Evolutionary conservation across 2,113 vertebrate species (phyloP), one percentile per base, ranked within the genome.

Genomic region (Corythornis madagascariensis): DNA sequence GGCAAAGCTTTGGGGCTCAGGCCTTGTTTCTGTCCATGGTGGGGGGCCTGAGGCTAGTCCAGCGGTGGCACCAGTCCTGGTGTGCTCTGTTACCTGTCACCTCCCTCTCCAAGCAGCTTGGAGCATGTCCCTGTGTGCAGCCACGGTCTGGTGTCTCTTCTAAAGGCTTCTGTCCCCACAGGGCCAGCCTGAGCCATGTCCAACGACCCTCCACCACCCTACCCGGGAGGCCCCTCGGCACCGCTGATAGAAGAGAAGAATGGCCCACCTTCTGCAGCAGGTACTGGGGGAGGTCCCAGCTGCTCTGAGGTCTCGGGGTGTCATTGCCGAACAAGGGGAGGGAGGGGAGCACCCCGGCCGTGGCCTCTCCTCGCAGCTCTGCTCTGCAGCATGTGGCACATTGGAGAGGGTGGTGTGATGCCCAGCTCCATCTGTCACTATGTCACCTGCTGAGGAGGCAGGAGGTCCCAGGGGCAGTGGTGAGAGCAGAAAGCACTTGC

Each of bases 121-220:
- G 0, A 12, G n/a, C 0, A 2, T 13, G 48, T 52, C 48, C 31
- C 60, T 20, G 20, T 6, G 64, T 10, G 7, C 29, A 13, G 11
- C 43, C 47, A 7, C 6, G 9, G 33, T 63, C 63, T 50, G n/a
- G 26, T 2, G 3, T 26, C 19, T 22, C 31, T n/a, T 42, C 69
- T 56, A 1, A 77, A 59, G 25, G 45, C 3, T 22, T 19, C 64
- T 93, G 86, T 83, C 65, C 53, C 61, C 92, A 45, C 94, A 98
- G 95, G 92, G 82, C 82, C 13, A 26, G 69, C 45, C 72, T 69
- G 64, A 95, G 85, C 93, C 43, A 99, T 99, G 99, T 99, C 99
- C 61, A 99, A 77, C 16, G 99, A 99, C 90, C 99, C 99, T 2
- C 99, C 99, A 28, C 99, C 99, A 26, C 99, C 99, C 7, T 99